These are phyloP conservation scores for Frieseomelitta varia DNA, from an alignment of 1,140 invertebrate species.

Conservation along the genomic window DNA sequence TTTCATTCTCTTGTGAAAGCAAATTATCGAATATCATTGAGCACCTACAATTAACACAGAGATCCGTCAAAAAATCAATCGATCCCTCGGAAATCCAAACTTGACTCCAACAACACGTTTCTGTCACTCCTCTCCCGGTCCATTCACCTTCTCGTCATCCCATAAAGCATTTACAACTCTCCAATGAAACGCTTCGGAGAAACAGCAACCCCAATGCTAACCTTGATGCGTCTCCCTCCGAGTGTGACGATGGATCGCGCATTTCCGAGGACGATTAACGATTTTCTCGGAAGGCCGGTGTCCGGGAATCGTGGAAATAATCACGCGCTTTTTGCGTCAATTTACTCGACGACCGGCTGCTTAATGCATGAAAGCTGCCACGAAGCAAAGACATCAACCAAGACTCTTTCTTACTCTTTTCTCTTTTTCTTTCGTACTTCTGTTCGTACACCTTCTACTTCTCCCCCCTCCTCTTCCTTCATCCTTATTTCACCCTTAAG, in stretches of 20 bases:
- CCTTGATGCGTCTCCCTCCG: too few species aligned
- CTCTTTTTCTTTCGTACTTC: not conserved
- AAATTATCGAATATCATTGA: not conserved
- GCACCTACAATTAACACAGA: not conserved
- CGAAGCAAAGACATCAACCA: slow-evolving; percentile 45
- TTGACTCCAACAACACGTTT: not conserved
- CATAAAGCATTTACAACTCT: not conserved
- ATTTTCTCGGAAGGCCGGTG: slow-evolving; percentile 9
- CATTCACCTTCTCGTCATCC: not conserved
- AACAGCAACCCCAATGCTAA: not conserved
- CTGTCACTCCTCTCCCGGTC: too few species aligned
- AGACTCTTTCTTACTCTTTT: not conserved
- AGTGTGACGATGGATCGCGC: not conserved
- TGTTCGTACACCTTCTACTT: too few species aligned
- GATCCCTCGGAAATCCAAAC: not conserved
- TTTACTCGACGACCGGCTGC: slow-evolving; percentile 4
- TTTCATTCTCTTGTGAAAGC: not conserved
- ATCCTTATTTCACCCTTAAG: not conserved
- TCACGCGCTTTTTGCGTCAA: slow-evolving; percentile 45
- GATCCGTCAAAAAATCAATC: not conserved
- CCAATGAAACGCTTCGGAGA: not conserved
- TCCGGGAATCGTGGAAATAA: slow-evolving; percentile 15
- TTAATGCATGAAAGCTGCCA: slow-evolving; percentile 43
- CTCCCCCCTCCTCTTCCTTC: too few species aligned
- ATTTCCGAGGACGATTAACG: slow-evolving; percentile 32